phyloP scores from a whole-genome alignment of 2,113 vertebrate genomes.

The Climacteris rufus region DNA sequence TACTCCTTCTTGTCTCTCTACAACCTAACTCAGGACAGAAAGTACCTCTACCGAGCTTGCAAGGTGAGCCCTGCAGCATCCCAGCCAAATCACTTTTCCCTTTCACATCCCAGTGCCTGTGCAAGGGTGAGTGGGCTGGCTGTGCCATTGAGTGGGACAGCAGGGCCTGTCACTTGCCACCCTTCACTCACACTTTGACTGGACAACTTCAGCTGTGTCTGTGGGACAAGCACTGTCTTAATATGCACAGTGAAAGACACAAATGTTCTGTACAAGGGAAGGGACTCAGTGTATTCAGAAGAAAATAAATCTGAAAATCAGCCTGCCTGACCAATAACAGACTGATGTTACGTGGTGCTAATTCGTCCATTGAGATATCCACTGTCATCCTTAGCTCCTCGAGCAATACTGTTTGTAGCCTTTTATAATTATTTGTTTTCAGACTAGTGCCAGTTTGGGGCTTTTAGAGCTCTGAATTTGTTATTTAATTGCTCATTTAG shows the following conservation, averaged over 20 bases:
- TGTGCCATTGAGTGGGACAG: neutral
- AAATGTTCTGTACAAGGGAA: neutral
- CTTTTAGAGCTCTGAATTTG: neutral
- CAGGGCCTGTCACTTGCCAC: neutral
- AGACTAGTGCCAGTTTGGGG: neutral
- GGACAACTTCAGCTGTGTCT: rapidly evolving
- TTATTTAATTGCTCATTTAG: neutral
- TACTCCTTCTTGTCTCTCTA: conserved; percentile 94
- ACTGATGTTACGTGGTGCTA: neutral
- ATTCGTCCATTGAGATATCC: conserved; percentile 5
- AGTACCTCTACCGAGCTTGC: conserved; percentile 92
- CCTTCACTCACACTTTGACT: neutral
- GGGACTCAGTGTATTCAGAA: neutral
- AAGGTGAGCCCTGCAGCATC: conserved; percentile 75
- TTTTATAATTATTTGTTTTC: conserved; percentile 37
- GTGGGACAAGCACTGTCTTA: neutral
- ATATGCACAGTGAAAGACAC: rapidly evolving
- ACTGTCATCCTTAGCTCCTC: neutral
- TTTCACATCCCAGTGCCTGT: rapidly evolving
- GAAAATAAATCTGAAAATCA: neutral
- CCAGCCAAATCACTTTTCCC: neutral
- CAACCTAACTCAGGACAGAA: conserved; percentile 87
- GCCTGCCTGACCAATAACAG: neutral
- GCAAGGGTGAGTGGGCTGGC: neutral
- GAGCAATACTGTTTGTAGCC: neutral